Base-by-base conservation (phyloP, 2,113 vertebrate species). In the Xiphorhynchus elegans region DNA sequence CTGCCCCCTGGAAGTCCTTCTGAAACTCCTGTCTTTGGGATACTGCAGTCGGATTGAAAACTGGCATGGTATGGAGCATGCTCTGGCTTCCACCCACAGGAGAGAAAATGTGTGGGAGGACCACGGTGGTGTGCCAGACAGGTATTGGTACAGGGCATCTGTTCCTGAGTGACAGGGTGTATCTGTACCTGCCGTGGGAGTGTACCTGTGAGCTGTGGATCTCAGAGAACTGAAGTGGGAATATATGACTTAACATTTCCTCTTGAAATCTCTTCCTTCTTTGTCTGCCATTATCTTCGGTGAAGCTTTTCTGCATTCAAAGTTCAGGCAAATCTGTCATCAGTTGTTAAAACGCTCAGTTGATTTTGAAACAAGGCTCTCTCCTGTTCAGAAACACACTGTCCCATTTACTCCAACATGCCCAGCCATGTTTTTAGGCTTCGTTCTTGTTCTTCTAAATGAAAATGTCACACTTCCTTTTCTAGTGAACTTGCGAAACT, bases 381-480 rank as follows among this genome's bases (percentile, higher is more conserved):
- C 53, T 94, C 26, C 64, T 90, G 72, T 79, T 90, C 68, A 94
- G 70, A 90, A 75, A 62, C 50, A 55, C 74, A 72, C 44, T 1
- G 0, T 78, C 76, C 92, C 73, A 47, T 62, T 94, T 94, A 86
- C 23, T 77, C 58, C 64, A 91, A 86, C 96, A 88, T 93, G 94
- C 88, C 91, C 83, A 74, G 91, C 95, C 96, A 95, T 70, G 92
- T 94, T 95, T 77, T 50, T 52, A 76, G 84, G 80, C 80, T 90
- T 77, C 3, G 1, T 81, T 97, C 75, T 8, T 91, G 89, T 96
- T 97, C 84, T 90, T 82, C 76, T 88, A 96, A 97, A 96, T 92
- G 91, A 94, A 94, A 96, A 96, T 95, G 88, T 95, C 94, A 94
- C 86, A 76, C 90, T 96, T 97, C 84, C 93, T 96, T 91, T 96